Conservation (phyloP, 2,888 invertebrate species). For the Ophion slaviceki region DNA sequence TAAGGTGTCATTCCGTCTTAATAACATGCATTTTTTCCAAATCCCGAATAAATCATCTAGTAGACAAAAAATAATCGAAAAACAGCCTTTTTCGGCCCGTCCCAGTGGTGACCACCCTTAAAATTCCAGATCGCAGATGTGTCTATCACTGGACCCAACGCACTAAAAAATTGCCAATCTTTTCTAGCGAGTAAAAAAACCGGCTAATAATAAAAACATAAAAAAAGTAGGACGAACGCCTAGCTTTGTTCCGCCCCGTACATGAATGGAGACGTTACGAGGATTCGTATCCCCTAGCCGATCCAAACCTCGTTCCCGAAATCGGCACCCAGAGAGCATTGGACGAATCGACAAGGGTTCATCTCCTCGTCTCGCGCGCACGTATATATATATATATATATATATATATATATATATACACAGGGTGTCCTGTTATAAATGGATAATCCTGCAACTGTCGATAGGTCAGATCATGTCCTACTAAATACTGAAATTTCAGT, state of each 20-base stretch:
- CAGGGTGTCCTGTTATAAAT: no score
- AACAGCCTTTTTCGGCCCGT: no score
- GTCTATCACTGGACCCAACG: background rate
- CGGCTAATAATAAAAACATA: background rate
- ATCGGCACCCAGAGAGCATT: slow-evolving; percentile 35
- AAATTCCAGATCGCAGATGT: background rate
- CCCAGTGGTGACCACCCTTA: background rate
- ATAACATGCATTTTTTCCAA: no score
- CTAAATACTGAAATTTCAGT: no score
- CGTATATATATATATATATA: no score
- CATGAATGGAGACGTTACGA: slow-evolving; percentile 12
- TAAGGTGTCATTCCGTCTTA: no score
- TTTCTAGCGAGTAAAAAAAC: background rate
- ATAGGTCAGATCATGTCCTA: no score
- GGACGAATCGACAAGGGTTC: slow-evolving; percentile 30
- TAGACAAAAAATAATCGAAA: no score
- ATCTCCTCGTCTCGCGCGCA: background rate
- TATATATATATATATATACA: background rate
- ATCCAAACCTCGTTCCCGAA: slow-evolving; percentile 1
- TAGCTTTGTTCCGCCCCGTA: background rate
- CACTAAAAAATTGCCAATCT: background rate
- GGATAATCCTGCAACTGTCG: no score
- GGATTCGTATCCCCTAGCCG: slow-evolving; percentile 6
- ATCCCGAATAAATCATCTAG: no score
- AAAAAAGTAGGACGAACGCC: background rate